Evolutionary conservation across 2,113 vertebrate genomes (phyloP).

Genomic region (Antigone vipio): DNA sequence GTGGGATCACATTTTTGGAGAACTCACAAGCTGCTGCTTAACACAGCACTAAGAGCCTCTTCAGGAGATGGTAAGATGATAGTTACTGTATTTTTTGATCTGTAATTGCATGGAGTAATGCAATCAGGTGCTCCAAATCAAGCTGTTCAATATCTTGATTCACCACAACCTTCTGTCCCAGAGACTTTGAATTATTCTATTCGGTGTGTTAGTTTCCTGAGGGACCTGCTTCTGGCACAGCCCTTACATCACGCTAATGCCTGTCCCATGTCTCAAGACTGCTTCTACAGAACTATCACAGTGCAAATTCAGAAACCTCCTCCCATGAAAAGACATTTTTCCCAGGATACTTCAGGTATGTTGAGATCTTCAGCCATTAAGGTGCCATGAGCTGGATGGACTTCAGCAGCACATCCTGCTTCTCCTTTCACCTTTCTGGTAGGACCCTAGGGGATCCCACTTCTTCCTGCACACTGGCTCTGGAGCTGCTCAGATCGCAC

Average conservation of each 20-base stretch:
- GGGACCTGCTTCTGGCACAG: neutral
- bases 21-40: neutral
- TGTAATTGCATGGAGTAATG: neutral
- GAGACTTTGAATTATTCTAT: neutral
- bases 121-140: neutral
- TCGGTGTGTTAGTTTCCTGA: rapidly evolving
- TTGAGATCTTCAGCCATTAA: neutral
- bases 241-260: neutral
- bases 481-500: neutral
- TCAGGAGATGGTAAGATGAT: neutral
- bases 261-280: neutral
- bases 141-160: neutral
- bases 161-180: neutral
- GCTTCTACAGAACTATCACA: neutral
- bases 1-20: neutral
- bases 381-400: rapidly evolving
- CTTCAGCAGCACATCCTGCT: neutral
- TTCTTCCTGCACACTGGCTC: neutral
- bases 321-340: neutral
- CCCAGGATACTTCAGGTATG: neutral
- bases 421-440: neutral
- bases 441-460: neutral
- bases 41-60: neutral
- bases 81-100: neutral
- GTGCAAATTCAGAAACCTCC: neutral